Conservation (phyloP, 37 sponge, comb jelly and placozoan genomes). For the Spongilla lacustris region DNA sequence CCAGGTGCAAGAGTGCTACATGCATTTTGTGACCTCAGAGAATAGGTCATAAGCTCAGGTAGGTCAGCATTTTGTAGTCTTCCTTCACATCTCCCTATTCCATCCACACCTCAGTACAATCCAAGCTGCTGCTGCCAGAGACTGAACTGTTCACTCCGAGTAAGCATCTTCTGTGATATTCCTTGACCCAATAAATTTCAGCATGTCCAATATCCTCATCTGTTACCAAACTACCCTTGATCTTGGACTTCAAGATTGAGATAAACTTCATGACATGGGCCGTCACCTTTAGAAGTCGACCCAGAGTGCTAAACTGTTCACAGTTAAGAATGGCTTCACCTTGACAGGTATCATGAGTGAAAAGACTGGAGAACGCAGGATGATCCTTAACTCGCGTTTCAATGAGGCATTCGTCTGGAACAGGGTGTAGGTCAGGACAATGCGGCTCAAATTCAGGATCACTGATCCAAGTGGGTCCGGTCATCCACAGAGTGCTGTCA, state of each 20-base stretch:
- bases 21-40: neutral
- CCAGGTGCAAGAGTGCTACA: neutral
- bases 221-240: no score
- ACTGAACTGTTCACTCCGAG: neutral
- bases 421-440: no score
- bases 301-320: slow-evolving; percentile 9
- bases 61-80: slow-evolving; percentile 21
- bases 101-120: no score
- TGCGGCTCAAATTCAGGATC: no score
- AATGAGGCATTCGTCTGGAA: no score
- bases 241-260: no score
- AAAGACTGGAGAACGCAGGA: neutral
- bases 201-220: no score
- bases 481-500: neutral
- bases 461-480: no score
- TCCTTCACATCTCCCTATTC: slow-evolving; percentile 21
- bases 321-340: neutral
- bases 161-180: slow-evolving; percentile 1
- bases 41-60: no score
- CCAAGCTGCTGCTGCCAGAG: slow-evolving; percentile 6
- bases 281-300: slow-evolving; percentile 15
- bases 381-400: slow-evolving; percentile 7
- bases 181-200: no score
- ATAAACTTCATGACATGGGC: no score
- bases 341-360: neutral